Base-by-base conservation (phyloP, 2,113 vertebrate species). In the Sapajus apella region DNA sequence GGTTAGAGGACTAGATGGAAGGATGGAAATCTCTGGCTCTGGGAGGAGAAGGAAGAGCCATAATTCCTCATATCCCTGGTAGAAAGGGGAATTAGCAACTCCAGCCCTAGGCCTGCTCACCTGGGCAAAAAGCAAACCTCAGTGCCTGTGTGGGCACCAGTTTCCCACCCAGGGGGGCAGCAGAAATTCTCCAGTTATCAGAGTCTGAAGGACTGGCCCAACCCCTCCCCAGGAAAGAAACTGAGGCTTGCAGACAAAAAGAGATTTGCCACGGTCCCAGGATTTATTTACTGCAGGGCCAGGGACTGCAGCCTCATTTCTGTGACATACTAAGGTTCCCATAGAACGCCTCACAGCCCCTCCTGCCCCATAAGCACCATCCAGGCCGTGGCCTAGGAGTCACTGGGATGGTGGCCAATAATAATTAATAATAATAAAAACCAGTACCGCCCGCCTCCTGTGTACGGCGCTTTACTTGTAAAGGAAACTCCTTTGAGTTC, bases 261-360 rank as follows among this genome's bases (percentile, higher is more conserved):
- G 55, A 40, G 76, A 35, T 58, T 40, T 32, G 56, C 35, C 18
- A 0, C 16, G 5, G 37, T 64, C 35, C 6, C 7, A 35, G 85
- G 58, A 21, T 30, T 70, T 40, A 7, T 45, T 55, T 3, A 3
- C 0, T 3, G 32, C 27, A 50, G 76, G 45, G 20, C 10, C 32
- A 30, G 23, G 66, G 64, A 37, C 21, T 4, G 8, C 9, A 17
- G 68, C 79, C 45, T 47, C 14, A 0, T 47, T 56, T 45, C 30
- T 77, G 0, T n/a, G 8, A 72, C 2, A 2, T 43, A 5, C 13
- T 0, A 1, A 0, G 11, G 8, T 79, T 40, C 61, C 35, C 32
- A 16, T 2, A 55, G n/a, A 35, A 45, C 1, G 1, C 45, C 61
- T n/a, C 11, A 0, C 1, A 3, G 40, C 32, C 47, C 64, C 47